Evolutionary conservation across 2,797 vertebrate genomes (phyloP), one percentile per base, ranked within the genome.

Genomic region (Muscicapa comitata): DNA sequence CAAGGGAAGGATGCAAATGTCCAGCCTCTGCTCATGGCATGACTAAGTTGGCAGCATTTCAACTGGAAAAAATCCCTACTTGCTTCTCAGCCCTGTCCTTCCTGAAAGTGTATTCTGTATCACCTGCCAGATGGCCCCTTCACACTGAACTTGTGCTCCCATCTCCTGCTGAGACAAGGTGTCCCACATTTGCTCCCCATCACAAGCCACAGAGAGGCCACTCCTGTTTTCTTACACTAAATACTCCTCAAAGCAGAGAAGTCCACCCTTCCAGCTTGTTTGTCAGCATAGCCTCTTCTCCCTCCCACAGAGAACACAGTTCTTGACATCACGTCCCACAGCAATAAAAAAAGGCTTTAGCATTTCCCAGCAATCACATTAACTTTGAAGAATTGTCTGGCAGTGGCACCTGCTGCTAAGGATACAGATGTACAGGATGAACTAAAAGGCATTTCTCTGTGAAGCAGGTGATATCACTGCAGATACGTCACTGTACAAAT

Each of bases 361-460:
- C 42, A 38, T 43, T 85, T 86, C 90, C 80, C 51, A 1, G 92
- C 78, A 57, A 89, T 79, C 40, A 37, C 59, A 45, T 82, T 66
- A 86, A 57, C 45, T 72, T 54, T 81, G 93, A 95, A 93, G 90
- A 93, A 90, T 57, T 94, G 94, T 54, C 93, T 96, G 94, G 90
- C 93, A 96, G 88, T 91, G 86, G 96, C 93, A 94, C 90, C 91
- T 96, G 95, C 96, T 97, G 94, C 96, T 96, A 81, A 93, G 80
- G 85, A 90, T 91, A 95, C 82, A 95, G 90, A 93, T 76, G 91
- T 76, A 90, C 95, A 93, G 57, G 86, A 83, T 58, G 94, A 96
- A 81, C 85, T 76, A 91, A 93, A 88, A 95, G 86, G 71, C 65
- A 79, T 65, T 67, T 71, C 62, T 87, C 65, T 68, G 43, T 10